Base-by-base conservation (phyloP, 2,797 vertebrate species). In the Cossypha polioptera region DNA sequence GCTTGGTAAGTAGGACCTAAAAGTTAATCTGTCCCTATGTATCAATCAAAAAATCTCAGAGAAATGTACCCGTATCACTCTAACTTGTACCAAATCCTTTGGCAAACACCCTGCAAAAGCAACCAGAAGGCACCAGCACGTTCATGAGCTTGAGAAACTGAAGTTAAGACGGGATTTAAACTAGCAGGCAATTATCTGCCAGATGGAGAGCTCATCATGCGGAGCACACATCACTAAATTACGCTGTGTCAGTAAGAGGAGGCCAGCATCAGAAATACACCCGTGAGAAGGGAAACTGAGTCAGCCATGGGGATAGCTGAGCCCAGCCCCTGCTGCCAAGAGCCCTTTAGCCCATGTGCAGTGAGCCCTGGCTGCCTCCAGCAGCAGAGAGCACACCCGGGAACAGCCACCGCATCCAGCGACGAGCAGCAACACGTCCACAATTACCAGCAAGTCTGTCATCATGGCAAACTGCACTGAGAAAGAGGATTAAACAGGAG, bases 161-260 rank as follows among this genome's bases (percentile, higher is more conserved):
- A 76, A 95, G 73, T 73, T 83, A 95, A 94, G 81, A 96, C 0
- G 35, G 88, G 90, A 96, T 95, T 96, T 95, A 87, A 95, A 86
- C 77, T 68, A 83, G 66, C 50, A 82, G 90, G 75, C 62, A 94
- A 93, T 95, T 88, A 96, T n/a, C 79, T 93, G 72, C 72, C 94
- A 96, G 90, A 95, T 87, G 72, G 88, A 87, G 74, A 90, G 74
- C 84, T 85, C 88, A 57, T 28, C 57, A 26, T 4, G 33, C 57
- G 25, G 31, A 62, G 43, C 24, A 66, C 58, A 63, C 69, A 51
- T 17, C n/a, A 53, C 78, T 92, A 77, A 91, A 84, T 68, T 92
- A 69, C 20, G 13, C 77, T 0, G 25, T 11, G 31, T 29, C 83
- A 89, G 50, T 81, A 74, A 51, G 79, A 68, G 61, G 69, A 79